These are phyloP conservation scores for Ophioninae sp. DNA, from an alignment of 2,888 invertebrate species.

Conservation along the genomic window DNA sequence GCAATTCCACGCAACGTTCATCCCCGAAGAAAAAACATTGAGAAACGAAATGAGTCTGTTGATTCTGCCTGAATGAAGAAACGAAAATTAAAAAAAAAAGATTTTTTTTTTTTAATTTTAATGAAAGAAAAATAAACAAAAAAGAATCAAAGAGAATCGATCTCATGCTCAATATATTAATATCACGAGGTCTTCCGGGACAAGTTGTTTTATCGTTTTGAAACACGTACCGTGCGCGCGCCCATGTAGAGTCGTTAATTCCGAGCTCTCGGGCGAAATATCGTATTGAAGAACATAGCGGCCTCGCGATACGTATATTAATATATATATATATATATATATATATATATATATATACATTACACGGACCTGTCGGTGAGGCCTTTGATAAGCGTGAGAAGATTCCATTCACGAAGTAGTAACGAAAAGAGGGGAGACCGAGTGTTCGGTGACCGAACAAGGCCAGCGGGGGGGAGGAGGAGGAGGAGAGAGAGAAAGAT, in stretches of 20 bases:
- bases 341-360: constrained; percentile 3
- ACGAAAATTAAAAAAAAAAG: not conserved
- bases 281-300: constrained; percentile 28
- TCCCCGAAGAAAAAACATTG: too few relatives aligned
- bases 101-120: not conserved
- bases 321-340: constrained; percentile 13
- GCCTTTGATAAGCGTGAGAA: constrained; percentile 62
- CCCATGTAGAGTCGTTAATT: constrained; percentile 26
- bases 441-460: not conserved
- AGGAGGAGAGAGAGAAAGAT: constrained; percentile 28
- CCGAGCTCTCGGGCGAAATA: constrained; percentile 30
- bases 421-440: not conserved
- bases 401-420: constrained; percentile 59
- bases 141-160: not conserved
- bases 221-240: not conserved
- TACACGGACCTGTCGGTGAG: constrained; percentile 30
- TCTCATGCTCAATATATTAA: not conserved
- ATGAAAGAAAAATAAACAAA: too few relatives aligned
- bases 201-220: constrained; percentile 29
- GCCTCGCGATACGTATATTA: not conserved
- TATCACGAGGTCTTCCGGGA: constrained; percentile 8
- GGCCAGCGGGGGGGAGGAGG: not conserved
- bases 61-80: not conserved
- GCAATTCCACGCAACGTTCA: too few relatives aligned
- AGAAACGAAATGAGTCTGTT: not conserved